Evolutionary conservation across 2,113 vertebrate genomes (phyloP), one percentile per base, ranked within the genome.

Genomic region (Triplophysa siluroides): DNA sequence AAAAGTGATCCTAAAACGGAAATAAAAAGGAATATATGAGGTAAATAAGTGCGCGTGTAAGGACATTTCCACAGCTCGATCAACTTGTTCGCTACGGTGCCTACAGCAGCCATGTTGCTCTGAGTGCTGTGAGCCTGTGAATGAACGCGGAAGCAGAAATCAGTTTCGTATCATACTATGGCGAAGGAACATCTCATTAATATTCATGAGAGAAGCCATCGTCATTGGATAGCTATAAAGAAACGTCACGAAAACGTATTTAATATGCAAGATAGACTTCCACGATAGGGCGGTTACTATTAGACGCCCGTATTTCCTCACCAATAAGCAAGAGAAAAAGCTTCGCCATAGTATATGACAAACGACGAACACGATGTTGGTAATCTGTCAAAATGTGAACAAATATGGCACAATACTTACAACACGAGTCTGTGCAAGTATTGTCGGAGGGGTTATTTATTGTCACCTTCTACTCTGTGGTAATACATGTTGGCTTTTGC

Each of bases 1-100:
- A 96, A 62, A 0, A 91, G 0, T 0, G 96, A 98, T 0, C 96
- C 97, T 50, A 81, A 80, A 7, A 92, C 1, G 12, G 91, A 92
- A 56, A 93, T 77, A 0, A 87, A 12, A 38, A 92, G 2, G 78
- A 98, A 93, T 0, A 87, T 38, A 92, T 85, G 91, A 0, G 90
- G 92, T 50, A 95, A 84, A 71, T 88, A 73, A 1, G 81, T 81
- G 3, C 93, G 86, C 41, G 90, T 12, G 12, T 58, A 33, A 0
- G 76, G 77, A 24, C 43, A 85, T 60, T 62, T 85, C 90, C 92
- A 90, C 1, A 94, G 74, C 0, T 62, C 56, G 61, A 86, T 76
- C 60, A 92, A 65, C 2, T 70, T 87, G 0, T 86, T 81, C 81
- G 91, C 90, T 79, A 90, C 76, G 71, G 85, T 80, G 56, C 84